Conservation (phyloP, 2,888 invertebrate species). For the Trachelus tabidus region DNA sequence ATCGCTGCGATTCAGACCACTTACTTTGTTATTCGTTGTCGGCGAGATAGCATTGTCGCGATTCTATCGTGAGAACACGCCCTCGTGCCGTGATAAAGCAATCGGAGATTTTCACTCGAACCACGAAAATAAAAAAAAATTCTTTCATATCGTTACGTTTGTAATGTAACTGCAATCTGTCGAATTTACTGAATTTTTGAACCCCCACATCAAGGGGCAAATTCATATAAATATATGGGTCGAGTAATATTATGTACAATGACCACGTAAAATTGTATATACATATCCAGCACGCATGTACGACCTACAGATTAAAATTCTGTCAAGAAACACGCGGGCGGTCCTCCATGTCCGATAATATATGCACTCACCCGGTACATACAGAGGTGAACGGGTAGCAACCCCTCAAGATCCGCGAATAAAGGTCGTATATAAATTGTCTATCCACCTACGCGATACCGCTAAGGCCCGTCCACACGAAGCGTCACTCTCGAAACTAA, state of each 20-base stretch:
- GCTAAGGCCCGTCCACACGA: neutral
- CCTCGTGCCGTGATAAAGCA: neutral
- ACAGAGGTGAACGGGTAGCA: neutral
- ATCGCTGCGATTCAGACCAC: neutral
- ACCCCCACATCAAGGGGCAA: too few species aligned
- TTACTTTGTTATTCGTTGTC: neutral
- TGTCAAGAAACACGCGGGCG: slow-evolving; percentile 33
- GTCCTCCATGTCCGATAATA: slow-evolving; percentile 27
- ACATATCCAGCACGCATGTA: slow-evolving; percentile 8
- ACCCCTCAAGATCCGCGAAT: neutral
- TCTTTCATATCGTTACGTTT: too few species aligned
- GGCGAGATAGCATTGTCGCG: neutral
- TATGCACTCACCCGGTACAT: slow-evolving; percentile 23
- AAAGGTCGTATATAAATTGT: neutral
- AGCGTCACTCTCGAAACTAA: neutral
- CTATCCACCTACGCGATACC: neutral
- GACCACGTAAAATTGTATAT: slow-evolving; percentile 13
- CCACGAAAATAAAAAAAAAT: too few species aligned
- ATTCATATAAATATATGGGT: neutral
- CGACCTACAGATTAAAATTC: slow-evolving; percentile 36
- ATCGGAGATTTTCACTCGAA: too few species aligned
- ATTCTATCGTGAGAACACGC: neutral
- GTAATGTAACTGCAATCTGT: too few species aligned
- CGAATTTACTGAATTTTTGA: too few species aligned
- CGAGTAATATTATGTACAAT: neutral